A percentile compares a stretch with the other conserved stretches of the same genome.
phyloP scores from a whole-genome alignment of 2,888 invertebrate species.

The Agrotis puta region DNA sequence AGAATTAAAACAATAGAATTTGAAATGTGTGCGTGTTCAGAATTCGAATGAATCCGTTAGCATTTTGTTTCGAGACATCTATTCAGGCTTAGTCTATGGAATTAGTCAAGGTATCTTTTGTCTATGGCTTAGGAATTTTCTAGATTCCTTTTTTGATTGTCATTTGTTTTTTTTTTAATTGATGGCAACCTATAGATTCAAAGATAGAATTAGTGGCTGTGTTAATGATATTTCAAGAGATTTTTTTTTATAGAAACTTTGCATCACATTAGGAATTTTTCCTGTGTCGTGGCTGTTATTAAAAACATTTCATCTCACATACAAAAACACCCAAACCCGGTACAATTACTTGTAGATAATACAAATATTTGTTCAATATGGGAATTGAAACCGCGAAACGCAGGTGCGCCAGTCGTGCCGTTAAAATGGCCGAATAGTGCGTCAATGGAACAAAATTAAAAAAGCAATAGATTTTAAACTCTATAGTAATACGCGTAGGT shows the following conservation, averaged over 20 bases:
- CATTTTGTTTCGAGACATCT: slow-evolving; percentile 23
- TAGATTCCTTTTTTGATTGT: not conserved
- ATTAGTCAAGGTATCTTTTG: slow-evolving; percentile 25
- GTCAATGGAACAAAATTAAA: too few species aligned
- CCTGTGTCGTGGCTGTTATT: too few species aligned
- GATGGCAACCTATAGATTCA: not conserved
- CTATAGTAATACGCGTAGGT: too few species aligned
- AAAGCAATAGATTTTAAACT: too few species aligned
- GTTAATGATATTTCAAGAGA: not conserved
- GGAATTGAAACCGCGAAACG: too few species aligned
- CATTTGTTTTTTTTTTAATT: slow-evolving; percentile 5
- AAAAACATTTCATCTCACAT: too few species aligned
- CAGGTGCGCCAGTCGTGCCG: not conserved
- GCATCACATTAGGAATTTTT: too few species aligned
- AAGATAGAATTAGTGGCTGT: not conserved
- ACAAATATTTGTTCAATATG: too few species aligned
- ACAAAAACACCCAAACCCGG: too few species aligned
- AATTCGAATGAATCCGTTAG: slow-evolving; percentile 47
- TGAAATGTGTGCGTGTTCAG: slow-evolving; percentile 44
- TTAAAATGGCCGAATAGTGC: not conserved
- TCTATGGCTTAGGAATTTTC: slow-evolving; percentile 14
- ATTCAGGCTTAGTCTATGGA: slow-evolving; percentile 1
- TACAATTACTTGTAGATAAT: too few species aligned
- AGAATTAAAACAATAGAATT: slow-evolving; percentile 50
- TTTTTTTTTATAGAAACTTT: too few species aligned